Evolutionary conservation across 2,797 vertebrate genomes (phyloP).

Genomic region (Fringilla coelebs): DNA sequence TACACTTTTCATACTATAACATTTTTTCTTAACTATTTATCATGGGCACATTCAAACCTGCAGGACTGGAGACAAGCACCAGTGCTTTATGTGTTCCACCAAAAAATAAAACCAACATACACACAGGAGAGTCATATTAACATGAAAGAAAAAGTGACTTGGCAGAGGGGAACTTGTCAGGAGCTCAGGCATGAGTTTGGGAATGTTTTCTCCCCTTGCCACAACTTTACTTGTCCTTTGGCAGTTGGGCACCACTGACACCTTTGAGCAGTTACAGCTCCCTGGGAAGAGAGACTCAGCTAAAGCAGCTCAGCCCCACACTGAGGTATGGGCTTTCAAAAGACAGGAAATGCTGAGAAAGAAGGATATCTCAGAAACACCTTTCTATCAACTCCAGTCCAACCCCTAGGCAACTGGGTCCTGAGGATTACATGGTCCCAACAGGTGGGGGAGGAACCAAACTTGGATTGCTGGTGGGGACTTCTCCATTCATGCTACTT

Average conservation of each 20-base stretch:
- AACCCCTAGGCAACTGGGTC: neutral
- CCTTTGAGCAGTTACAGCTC: neutral
- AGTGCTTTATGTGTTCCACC: neutral
- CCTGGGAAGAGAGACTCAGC: neutral
- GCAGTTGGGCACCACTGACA: neutral
- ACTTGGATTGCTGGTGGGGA: neutral
- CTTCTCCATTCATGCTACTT: neutral
- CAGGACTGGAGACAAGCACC: neutral
- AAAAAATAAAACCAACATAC: neutral
- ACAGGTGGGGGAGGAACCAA: accelerated
- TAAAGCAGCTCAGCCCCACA: neutral
- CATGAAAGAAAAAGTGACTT: neutral
- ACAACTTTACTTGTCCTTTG: neutral
- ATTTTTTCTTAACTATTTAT: slow-evolving; percentile 60
- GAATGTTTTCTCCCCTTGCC: neutral
- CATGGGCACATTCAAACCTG: slow-evolving; percentile 30
- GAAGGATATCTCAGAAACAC: neutral
- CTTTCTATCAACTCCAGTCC: neutral
- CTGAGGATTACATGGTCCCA: neutral
- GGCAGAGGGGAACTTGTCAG: neutral
- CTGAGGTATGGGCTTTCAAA: neutral
- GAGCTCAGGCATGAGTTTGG: neutral
- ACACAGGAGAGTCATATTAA: neutral
- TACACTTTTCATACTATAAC: neutral
- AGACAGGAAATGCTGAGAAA: neutral